Conservation (phyloP, 1,140 invertebrate species). For the Pteromalus puparum region DNA sequence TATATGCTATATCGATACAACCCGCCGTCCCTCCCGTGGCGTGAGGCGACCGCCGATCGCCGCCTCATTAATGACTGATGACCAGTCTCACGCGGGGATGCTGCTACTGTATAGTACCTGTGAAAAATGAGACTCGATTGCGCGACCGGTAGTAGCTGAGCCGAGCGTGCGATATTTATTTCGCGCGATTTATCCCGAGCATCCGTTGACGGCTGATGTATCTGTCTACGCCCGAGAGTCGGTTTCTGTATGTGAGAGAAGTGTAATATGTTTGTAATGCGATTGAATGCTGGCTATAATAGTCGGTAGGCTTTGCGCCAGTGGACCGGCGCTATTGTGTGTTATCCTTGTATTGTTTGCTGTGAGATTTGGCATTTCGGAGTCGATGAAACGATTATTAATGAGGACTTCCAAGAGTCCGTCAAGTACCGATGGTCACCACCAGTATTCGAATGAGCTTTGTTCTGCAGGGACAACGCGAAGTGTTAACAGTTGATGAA, state of each 20-base stretch:
- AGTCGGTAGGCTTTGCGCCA: neutral
- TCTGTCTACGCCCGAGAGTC: neutral
- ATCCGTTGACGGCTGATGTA: conserved; percentile 4
- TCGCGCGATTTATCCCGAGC: conserved; percentile 2
- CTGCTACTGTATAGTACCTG: neutral
- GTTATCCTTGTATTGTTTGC: conserved; percentile 5
- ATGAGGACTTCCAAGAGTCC: neutral
- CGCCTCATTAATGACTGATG: neutral
- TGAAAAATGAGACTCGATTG: conserved; percentile 8
- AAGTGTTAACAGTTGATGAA: neutral
- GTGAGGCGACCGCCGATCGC: neutral
- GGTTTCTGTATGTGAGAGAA: neutral
- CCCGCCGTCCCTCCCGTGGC: neutral
- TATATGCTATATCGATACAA: neutral
- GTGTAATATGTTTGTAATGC: neutral
- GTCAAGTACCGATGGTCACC: neutral
- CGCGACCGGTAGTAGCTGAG: neutral
- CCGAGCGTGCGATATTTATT: neutral
- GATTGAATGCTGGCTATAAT: neutral
- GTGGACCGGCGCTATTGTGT: neutral
- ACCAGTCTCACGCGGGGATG: conserved; percentile 12
- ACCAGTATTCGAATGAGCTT: neutral
- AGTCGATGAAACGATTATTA: conserved; percentile 18
- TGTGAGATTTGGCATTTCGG: neutral
- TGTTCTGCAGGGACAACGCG: neutral